Conservation (phyloP, 2,888 invertebrate species). For the Drosophila algonquin region DNA sequence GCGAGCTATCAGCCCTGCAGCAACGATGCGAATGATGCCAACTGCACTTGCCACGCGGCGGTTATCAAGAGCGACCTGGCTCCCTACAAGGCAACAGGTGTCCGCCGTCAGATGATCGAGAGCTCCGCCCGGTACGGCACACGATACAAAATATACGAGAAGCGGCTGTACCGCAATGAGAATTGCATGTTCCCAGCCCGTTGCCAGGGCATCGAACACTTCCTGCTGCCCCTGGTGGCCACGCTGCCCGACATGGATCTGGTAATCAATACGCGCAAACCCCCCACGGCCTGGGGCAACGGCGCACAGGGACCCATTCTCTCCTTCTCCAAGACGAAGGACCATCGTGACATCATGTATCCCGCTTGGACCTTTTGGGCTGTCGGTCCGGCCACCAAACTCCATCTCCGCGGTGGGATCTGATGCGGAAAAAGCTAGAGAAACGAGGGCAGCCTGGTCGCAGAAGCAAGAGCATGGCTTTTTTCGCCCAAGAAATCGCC, state of each 20-base stretch:
- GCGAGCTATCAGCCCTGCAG: slow-evolving; percentile 86
- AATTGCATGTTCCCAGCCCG: slow-evolving; percentile 96
- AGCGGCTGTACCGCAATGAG: slow-evolving; percentile 91
- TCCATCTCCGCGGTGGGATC: slow-evolving; percentile 97
- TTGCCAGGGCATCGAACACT: slow-evolving; percentile 96
- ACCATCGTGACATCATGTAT: slow-evolving; percentile 95
- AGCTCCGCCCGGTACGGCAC: slow-evolving; percentile 87
- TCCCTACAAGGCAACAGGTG: slow-evolving; percentile 88
- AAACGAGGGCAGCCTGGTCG: slow-evolving; percentile 89
- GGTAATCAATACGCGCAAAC: slow-evolving; percentile 91
- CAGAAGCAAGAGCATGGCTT: slow-evolving; percentile 90
- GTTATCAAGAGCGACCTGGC: slow-evolving; percentile 89
- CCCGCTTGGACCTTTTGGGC: slow-evolving; percentile 99
- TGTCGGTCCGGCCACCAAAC: slow-evolving; percentile 97
- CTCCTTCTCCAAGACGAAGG: slow-evolving; percentile 95
- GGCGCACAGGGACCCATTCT: slow-evolving; percentile 89
- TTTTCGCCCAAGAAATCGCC: slow-evolving; percentile 97
- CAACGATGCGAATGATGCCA: slow-evolving; percentile 76
- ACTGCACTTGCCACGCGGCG: slow-evolving; percentile 87
- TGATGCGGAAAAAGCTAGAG: slow-evolving; percentile 89
- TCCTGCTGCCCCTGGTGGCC: slow-evolving; percentile 88
- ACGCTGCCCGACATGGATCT: slow-evolving; percentile 93
- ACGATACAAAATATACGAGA: slow-evolving; percentile 92
- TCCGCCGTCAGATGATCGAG: slow-evolving; percentile 88
- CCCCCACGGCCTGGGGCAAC: slow-evolving; percentile 44